Conservation (phyloP, 2,113 vertebrate species). For the Lycaon pictus region DNA sequence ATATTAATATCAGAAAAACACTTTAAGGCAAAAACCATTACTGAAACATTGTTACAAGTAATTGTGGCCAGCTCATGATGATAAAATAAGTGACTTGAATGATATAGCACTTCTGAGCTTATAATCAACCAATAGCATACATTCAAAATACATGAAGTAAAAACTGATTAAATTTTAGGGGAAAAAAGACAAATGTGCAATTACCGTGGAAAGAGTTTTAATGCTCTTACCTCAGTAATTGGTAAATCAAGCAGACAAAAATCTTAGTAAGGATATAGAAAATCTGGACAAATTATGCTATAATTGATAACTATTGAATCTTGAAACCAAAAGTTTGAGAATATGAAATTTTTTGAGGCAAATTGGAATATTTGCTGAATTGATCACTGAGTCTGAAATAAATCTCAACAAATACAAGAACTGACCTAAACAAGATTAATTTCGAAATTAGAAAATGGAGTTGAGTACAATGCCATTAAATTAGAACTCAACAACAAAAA, state of each 20-base stretch:
- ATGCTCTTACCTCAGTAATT: not conserved
- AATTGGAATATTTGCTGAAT: not conserved
- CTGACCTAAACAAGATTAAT: not conserved
- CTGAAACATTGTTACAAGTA: not conserved
- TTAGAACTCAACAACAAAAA: constrained; percentile 20
- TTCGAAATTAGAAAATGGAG: constrained; percentile 8
- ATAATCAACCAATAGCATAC: not conserved
- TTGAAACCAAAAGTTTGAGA: not conserved
- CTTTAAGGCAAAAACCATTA: not conserved
- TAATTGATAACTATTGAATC: not conserved
- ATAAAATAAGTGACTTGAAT: not conserved
- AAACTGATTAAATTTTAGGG: not conserved
- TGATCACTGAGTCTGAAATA: not conserved
- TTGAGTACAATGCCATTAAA: not conserved
- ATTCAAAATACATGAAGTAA: not conserved
- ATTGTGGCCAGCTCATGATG: not conserved
- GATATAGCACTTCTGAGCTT: not conserved
- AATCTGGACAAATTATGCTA: not conserved
- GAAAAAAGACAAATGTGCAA: not conserved
- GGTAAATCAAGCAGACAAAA: not conserved
- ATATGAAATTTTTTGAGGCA: not conserved
- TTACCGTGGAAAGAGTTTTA: not conserved
- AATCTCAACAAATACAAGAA: not conserved
- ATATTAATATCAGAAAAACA: constrained; percentile 16
- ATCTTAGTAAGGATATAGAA: not conserved